Evolutionary conservation across 2,113 vertebrate species (phyloP).

Genomic region (Dinomys branickii): DNA sequence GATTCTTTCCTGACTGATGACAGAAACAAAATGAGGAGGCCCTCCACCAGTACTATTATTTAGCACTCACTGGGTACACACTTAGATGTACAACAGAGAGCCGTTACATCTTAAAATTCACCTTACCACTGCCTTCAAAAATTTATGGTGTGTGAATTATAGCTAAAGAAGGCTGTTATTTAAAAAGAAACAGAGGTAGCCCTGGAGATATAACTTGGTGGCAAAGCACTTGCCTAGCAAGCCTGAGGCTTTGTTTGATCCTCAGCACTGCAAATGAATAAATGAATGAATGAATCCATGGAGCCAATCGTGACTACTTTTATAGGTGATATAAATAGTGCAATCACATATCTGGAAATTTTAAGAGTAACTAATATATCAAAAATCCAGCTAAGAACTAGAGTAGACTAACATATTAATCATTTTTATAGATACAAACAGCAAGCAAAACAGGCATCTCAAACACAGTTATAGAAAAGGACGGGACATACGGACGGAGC

Average conservation of each 20-base stretch:
- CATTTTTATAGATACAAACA: neutral
- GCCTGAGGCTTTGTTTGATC: neutral
- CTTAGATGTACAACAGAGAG: neutral
- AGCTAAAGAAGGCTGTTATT: neutral
- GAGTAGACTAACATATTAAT: neutral
- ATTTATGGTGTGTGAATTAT: neutral
- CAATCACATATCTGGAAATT: neutral
- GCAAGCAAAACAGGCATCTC: neutral
- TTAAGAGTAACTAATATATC: neutral
- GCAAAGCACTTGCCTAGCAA: neutral
- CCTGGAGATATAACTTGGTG: neutral
- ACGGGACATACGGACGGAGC: rapidly evolving
- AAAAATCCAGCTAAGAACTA: neutral
- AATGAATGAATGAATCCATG: neutral
- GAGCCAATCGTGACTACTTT: neutral
- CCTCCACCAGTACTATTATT: neutral
- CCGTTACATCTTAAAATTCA: neutral
- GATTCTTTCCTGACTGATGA: neutral
- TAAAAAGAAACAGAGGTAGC: neutral
- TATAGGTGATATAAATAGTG: neutral
- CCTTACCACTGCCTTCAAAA: neutral
- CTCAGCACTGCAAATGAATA: neutral
- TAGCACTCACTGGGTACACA: neutral
- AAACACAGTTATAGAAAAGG: neutral
- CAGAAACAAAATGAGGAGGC: neutral